A percentile compares a stretch with the other conserved stretches of the same genome.
Evolutionary conservation across 2,888 invertebrate genomes (phyloP).

Genomic region (Melanotus villosus): DNA sequence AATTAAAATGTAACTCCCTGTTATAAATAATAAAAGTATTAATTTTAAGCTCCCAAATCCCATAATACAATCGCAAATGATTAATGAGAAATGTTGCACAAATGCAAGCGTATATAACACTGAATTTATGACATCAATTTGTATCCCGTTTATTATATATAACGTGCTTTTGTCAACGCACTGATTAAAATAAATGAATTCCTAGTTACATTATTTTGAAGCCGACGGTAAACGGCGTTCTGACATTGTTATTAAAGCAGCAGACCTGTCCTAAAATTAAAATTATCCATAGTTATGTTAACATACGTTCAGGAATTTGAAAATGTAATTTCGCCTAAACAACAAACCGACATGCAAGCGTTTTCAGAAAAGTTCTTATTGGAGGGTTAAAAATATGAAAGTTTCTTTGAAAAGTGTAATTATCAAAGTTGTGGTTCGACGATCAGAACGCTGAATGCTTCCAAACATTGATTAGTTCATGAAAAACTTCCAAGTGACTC

Average conservation of each 20-base stretch:
- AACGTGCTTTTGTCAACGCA: conserved; percentile 38
- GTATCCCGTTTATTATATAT: conserved; percentile 38
- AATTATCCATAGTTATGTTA: neutral
- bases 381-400: conserved; percentile 11
- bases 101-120: conserved; percentile 33
- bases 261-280: neutral
- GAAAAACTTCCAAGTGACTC: conserved; percentile 62
- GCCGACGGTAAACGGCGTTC: conserved; percentile 4
- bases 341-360: conserved; percentile 11
- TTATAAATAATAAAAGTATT: conserved; percentile 33
- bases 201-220: conserved; percentile 13
- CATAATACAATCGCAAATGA: conserved; percentile 25
- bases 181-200: conserved; percentile 32
- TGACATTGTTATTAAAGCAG: neutral
- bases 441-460: conserved; percentile 58
- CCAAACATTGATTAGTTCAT: conserved; percentile 63
- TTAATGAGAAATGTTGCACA: conserved; percentile 33
- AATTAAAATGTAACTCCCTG: neutral
- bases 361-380: neutral
- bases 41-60: conserved; percentile 27
- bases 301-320: neutral
- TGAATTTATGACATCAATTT: conserved; percentile 41
- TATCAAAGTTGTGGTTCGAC: conserved; percentile 61
- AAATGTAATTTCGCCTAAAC: conserved; percentile 11
- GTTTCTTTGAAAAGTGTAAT: conserved; percentile 58